Conservation (phyloP, 1,140 invertebrate genomes). For the Helicoverpa zea region DNA sequence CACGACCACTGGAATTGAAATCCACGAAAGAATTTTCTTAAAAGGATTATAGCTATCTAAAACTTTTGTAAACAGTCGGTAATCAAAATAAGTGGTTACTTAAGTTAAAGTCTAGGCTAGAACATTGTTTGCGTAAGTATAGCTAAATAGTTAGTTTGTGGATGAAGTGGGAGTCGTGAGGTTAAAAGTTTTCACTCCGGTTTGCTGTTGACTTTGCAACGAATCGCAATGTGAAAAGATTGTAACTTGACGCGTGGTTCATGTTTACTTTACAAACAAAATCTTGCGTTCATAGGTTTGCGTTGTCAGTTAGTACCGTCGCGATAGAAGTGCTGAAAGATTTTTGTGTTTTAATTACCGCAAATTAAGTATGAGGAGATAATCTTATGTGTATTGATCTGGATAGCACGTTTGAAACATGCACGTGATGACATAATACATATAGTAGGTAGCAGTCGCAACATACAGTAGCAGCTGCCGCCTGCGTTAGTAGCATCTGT, state of each 20-base stretch:
- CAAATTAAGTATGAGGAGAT: too few species aligned
- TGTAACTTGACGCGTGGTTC: slow-evolving; percentile 17
- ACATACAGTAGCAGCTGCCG: too few species aligned
- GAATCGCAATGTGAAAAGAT: slow-evolving; percentile 6
- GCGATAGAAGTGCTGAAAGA: background rate
- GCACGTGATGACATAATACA: too few species aligned
- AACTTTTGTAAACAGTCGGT: background rate
- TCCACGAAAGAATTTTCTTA: background rate
- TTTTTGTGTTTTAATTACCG: background rate
- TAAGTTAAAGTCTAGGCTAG: background rate
- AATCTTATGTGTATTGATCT: too few species aligned
- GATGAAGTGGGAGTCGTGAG: slow-evolving; percentile 19
- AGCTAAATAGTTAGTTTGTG: slow-evolving; percentile 6
- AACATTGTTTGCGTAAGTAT: slow-evolving; percentile 12
- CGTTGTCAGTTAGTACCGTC: background rate
- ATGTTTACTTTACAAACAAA: slow-evolving; percentile 15
- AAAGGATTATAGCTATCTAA: background rate
- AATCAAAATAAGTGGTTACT: slow-evolving; percentile 1
- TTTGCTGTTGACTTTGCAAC: slow-evolving; percentile 11
- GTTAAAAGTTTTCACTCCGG: slow-evolving; percentile 21
- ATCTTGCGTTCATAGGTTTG: background rate
- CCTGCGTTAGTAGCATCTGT: too few species aligned
- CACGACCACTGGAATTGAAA: too few species aligned
- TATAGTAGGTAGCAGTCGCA: too few species aligned
- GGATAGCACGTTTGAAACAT: too few species aligned